A percentile compares a stretch with the other conserved stretches of the same genome.
phyloP scores from a whole-genome alignment of 1,140 invertebrate species.

The Dreissena polymorpha region DNA sequence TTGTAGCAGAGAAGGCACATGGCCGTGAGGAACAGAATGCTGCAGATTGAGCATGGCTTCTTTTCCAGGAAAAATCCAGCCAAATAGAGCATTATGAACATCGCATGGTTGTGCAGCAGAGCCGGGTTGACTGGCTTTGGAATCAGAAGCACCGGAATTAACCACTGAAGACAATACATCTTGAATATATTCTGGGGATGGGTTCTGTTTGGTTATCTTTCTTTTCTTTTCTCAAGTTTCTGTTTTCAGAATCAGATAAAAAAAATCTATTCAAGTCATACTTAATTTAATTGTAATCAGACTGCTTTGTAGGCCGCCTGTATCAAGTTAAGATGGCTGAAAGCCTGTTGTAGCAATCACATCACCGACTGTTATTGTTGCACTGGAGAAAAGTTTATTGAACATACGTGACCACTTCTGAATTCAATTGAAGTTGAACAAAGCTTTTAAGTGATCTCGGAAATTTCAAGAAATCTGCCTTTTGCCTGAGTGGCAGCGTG shows the following conservation, averaged over 20 bases:
- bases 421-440: no score
- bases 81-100: constrained; percentile 97
- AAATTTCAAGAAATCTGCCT: no score
- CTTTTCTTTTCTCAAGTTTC: not conserved
- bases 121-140: constrained; percentile 97
- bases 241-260: not conserved
- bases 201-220: not conserved
- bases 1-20: constrained; percentile 97
- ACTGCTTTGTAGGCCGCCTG: no score
- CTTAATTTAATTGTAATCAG: no score
- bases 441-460: no score
- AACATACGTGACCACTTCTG: no score
- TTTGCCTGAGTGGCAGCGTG: no score
- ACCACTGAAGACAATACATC: constrained; percentile 99
- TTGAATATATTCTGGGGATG: not conserved
- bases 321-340: no score
- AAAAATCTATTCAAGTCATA: not conserved
- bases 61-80: constrained; percentile 94
- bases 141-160: constrained; percentile 97
- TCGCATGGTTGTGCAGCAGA: constrained; percentile 95
- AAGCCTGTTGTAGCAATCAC: no score
- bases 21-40: constrained; percentile 93
- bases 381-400: no score
- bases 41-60: constrained; percentile 98
- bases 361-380: no score